Base-by-base conservation (phyloP, 2,888 invertebrate species). In the Limnephilus rhombicus region DNA sequence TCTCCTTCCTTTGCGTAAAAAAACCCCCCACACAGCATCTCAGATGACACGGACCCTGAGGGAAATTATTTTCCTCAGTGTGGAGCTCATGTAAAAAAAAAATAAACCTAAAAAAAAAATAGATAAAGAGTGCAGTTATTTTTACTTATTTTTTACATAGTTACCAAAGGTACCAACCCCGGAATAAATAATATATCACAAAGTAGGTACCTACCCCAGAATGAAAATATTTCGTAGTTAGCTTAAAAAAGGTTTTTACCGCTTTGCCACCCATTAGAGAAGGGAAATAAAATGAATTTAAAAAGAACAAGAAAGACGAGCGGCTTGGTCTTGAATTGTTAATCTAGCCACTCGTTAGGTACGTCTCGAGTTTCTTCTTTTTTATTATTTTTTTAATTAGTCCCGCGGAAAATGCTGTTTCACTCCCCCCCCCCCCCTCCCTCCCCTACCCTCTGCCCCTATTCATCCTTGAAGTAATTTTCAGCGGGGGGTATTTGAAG, bases 331-430 rank as follows among this genome's bases (percentile, higher is more conserved):
- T 87, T 92, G 93, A 93, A 93, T 92, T 93, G 93, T 93, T 93
- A 93, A 93, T 93, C 92, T 93, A 88, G 89, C 82, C 49, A 90
- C 88, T 92, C 92, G 92, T 91, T 93, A 24, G 83, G 34, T 68
- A 93, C 86, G 91, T 92, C 90, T 91, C 49, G 81, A 90, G 41
- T 86, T 90, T 81, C 88, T 89, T 90, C 91, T 90, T 92, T 92
- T 85, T 92, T 90, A 90, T 93, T 93, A 90, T 90, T 93, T 93
- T 93, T 93, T 93, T 93, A 93, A 93, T 93, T 93, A 93, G 92
- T 93, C 91, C 89, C 49, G 85, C 85, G 80, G 68, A 92, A 93
- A 93, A 87, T 82, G 91, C 91, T 82, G n/a, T 86, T 80, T 91
- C 91, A 91, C 49, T 90, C 49, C 41, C 24, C 34, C 15, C 41